Percentiles rank a stretch among this genome's conserved stretches.
phyloP scores from a whole-genome alignment of 2,888 invertebrate species.

The Rhagonycha lutea region DNA sequence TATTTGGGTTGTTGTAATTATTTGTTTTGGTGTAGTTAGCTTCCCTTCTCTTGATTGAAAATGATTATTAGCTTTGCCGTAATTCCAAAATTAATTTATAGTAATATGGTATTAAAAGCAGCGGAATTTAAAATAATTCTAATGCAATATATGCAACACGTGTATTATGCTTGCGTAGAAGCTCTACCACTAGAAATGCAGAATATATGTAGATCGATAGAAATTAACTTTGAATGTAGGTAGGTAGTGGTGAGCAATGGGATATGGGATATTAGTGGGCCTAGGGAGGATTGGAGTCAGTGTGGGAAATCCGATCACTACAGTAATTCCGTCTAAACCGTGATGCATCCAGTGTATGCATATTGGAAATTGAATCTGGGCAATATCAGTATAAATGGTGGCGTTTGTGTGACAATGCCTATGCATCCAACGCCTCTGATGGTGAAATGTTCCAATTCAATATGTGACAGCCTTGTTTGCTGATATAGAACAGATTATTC shows the following conservation, averaged over 20 bases:
- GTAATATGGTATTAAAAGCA: slow-evolving; percentile 50
- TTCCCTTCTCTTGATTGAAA: no score
- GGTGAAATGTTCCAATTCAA: slow-evolving; percentile 45
- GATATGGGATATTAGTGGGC: slow-evolving; percentile 34
- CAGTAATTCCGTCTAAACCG: slow-evolving; percentile 50
- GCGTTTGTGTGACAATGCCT: slow-evolving; percentile 51
- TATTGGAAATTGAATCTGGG: slow-evolving; percentile 56
- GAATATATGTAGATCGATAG: slow-evolving; percentile 35
- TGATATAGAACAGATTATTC: slow-evolving; percentile 52
- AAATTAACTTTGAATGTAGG: slow-evolving; percentile 33
- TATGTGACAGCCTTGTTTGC: slow-evolving; percentile 53
- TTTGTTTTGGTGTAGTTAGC: no score
- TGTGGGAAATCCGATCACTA: slow-evolving; percentile 50
- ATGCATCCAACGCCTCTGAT: slow-evolving; percentile 42
- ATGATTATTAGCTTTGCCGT: no score
- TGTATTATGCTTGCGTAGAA: slow-evolving; percentile 37
- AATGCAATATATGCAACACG: slow-evolving; percentile 37
- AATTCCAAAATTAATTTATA: slow-evolving; percentile 35
- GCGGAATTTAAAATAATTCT: slow-evolving; percentile 49
- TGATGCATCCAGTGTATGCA: slow-evolving; percentile 48
- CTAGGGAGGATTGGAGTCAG: slow-evolving; percentile 25
- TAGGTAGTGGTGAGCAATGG: slow-evolving; percentile 33
- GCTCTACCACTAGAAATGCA: slow-evolving; percentile 39
- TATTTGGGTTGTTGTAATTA: no score
- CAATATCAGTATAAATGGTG: slow-evolving; percentile 51